phyloP scores from a whole-genome alignment of 23 tunicate genomes.

The Styela plicata region DNA sequence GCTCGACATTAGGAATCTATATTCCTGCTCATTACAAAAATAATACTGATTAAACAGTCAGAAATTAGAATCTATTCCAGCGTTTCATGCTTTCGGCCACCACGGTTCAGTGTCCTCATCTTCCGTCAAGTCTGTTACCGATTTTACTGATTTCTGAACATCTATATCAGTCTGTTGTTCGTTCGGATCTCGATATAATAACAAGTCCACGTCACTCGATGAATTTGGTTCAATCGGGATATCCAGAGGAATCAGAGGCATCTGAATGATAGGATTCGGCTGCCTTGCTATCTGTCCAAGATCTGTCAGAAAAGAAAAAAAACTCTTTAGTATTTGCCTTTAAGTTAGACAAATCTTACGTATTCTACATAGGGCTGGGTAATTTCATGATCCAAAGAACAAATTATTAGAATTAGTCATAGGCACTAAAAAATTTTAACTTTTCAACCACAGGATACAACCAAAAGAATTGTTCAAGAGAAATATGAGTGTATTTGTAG shows the following conservation, averaged over 20 bases:
- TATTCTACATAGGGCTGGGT: too few relatives aligned
- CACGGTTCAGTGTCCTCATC: slow-evolving; percentile 11
- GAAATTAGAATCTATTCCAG: too few relatives aligned
- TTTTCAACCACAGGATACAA: too few relatives aligned
- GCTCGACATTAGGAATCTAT: too few relatives aligned
- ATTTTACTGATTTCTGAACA: neutral
- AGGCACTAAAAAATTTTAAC: too few relatives aligned
- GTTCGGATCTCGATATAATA: neutral
- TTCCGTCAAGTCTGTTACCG: slow-evolving; percentile 3
- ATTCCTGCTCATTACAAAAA: too few relatives aligned
- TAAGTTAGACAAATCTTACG: too few relatives aligned
- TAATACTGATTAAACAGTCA: too few relatives aligned
- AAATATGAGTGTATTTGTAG: too few relatives aligned
- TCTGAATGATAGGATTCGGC: neutral
- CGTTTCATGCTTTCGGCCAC: neutral
- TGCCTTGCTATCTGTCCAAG: neutral
- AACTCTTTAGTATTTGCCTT: neutral
- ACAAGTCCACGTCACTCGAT: neutral
- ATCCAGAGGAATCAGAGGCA: neutral
- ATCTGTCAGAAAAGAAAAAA: neutral
- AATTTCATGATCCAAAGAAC: too few relatives aligned
- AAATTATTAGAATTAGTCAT: too few relatives aligned
- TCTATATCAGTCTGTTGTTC: neutral
- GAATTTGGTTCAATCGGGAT: neutral
- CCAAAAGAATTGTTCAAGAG: too few relatives aligned